A percentile compares a stretch with the other conserved stretches of the same genome.
These are phyloP conservation scores for Odontothrips loti DNA, from an alignment of 2,888 invertebrate genomes.

Conservation along the genomic window DNA sequence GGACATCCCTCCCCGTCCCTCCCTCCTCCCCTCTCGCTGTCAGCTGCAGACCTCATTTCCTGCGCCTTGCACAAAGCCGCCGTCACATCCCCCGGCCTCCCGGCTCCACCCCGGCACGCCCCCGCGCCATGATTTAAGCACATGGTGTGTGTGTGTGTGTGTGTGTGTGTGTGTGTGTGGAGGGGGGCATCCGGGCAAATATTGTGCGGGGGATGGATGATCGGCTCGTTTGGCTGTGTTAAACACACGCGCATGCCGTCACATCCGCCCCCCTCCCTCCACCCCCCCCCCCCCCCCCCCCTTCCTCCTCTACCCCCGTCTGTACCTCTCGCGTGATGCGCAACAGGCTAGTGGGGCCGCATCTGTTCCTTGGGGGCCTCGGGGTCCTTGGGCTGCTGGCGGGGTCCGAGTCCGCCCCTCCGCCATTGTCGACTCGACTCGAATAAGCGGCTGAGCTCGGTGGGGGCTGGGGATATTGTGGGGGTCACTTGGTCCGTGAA, in stretches of 20 bases:
- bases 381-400: no score
- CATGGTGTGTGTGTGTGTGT: neutral
- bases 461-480: slow-evolving; percentile 4
- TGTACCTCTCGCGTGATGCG: no score
- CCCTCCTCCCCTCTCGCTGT: neutral
- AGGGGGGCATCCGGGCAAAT: neutral
- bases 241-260: neutral
- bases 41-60: slow-evolving; percentile 19
- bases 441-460: neutral
- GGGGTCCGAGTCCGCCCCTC: no score
- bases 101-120: neutral
- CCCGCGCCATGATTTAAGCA: neutral
- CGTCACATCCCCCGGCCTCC: neutral
- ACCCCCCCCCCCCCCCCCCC: neutral
- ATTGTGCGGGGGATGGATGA: neutral
- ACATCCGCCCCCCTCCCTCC: neutral
- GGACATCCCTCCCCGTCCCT: neutral
- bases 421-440: no score
- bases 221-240: neutral
- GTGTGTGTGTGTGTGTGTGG: no score
- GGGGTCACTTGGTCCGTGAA: slow-evolving; percentile 11
- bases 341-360: no score
- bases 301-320: no score
- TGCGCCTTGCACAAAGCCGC: slow-evolving; percentile 21
- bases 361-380: no score